Evolutionary conservation across 2,888 invertebrate species (phyloP), one percentile per base, ranked within the genome.

Genomic region (Eucera pruinosa): DNA sequence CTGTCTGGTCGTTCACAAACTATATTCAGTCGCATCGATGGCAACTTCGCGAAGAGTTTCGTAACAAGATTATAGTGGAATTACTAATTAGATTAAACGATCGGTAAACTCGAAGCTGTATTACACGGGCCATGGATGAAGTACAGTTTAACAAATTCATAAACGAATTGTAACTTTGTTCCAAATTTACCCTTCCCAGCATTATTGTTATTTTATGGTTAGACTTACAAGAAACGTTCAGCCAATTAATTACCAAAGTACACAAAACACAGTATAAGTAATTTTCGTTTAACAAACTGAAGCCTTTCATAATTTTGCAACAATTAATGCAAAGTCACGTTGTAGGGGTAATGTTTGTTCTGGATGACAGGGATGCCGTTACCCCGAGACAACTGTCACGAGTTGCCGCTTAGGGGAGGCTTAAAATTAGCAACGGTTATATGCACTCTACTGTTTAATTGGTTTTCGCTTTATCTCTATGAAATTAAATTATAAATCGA

Each of bases 261-360:
- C 58, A 43, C 55, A 33, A 50, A 61, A 66, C 65, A 48, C 20
- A 27, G 47, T 20, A 25, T 25, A 54, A 69, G 68, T 68, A 67
- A 69, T 78, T 76, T 64, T 74, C 78, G 69, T 71, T 83, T 81
- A 83, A 82, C 84, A 33, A 82, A 84, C 87, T 78, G 75, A 79
- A 81, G 76, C 78, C 84, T 83, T 86, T 83, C 82, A 82, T 85
- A 84, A 85, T 83, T 80, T 82, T 77, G 60, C 58, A 78, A 80
- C 82, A 84, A 88, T 88, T 88, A 78, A 88, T 88, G 87, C 87
- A 68, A 75, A 85, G 83, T 86, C 87, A 88, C 88, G 87, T 85
- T 81, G 82, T 60, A 60, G 80, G 73, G 75, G 71, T 66, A 41
- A 61, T 55, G 73, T 70, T 80, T 73, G 57, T 64, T 57, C 62